A percentile compares a stretch with the other conserved stretches of the same genome.
Conservation (phyloP, 2,113 vertebrate genomes). For the Piaya cayana region DNA sequence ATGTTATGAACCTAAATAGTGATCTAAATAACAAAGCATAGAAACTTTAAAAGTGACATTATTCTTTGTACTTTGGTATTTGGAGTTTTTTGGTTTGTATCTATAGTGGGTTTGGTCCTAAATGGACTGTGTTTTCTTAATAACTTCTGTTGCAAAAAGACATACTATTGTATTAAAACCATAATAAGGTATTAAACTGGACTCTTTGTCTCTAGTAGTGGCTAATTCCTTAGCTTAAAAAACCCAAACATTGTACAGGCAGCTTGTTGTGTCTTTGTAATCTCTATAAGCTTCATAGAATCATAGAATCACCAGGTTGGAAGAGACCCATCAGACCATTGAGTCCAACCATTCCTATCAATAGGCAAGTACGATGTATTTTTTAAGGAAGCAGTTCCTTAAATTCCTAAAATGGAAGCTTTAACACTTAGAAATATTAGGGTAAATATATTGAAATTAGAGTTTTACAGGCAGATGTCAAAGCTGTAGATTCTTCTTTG, state of each 20-base stretch:
- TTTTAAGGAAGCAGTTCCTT: neutral
- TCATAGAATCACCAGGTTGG: too few species aligned
- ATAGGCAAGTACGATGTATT: neutral
- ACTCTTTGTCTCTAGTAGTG: neutral
- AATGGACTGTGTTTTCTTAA: neutral
- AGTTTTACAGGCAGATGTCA: neutral
- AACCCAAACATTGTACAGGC: neutral
- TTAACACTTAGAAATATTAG: neutral
- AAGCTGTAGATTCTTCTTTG: neutral
- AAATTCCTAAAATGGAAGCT: neutral
- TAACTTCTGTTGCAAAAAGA: neutral
- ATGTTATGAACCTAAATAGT: neutral
- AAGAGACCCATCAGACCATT: too few species aligned
- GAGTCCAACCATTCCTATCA: too few species aligned
- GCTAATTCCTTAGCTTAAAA: neutral
- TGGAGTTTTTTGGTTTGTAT: neutral
- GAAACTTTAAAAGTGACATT: neutral
- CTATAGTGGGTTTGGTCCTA: neutral
- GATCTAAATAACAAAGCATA: neutral
- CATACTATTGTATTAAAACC: too few species aligned
- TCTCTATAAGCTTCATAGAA: neutral
- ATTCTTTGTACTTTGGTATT: neutral
- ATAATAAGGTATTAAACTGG: neutral
- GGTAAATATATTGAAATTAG: neutral
- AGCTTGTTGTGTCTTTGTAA: neutral